phyloP scores from a whole-genome alignment of 2,797 vertebrate species.

The Sebastes nivosus region DNA sequence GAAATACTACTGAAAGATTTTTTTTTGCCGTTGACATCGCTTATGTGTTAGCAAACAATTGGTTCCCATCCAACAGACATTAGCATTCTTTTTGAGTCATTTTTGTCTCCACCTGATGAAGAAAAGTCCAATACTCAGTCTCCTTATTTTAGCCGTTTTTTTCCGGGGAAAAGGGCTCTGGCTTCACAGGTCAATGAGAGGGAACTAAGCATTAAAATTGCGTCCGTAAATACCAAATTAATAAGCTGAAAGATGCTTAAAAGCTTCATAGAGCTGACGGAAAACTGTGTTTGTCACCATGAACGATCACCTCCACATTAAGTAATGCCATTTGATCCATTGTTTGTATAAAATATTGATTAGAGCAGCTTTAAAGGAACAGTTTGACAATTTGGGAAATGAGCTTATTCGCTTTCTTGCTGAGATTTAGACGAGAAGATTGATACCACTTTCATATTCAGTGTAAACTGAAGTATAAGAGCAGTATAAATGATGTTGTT shows the following conservation, averaged over 20 bases:
- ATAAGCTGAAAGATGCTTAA: not conserved
- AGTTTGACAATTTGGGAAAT: not conserved
- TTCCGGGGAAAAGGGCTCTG: too few relatives aligned
- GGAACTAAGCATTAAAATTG: not conserved
- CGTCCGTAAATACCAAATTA: accelerated
- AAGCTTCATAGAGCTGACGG: not conserved
- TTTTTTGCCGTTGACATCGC: slow-evolving; percentile 6
- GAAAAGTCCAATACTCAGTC: not conserved
- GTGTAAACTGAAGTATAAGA: not conserved
- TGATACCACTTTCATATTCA: not conserved
- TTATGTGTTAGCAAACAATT: not conserved
- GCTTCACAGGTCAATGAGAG: too few relatives aligned
- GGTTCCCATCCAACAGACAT: not conserved
- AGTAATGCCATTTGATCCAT: not conserved
- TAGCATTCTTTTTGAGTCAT: not conserved
- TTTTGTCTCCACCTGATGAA: not conserved
- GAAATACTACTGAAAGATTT: slow-evolving; percentile 39
- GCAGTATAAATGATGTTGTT: not conserved
- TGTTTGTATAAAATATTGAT: not conserved
- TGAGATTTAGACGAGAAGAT: too few relatives aligned
- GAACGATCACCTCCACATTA: not conserved
- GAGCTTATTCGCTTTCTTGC: not conserved
- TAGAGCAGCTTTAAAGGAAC: not conserved
- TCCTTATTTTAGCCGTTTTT: too few relatives aligned
- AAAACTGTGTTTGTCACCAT: not conserved